Conservation (phyloP, 2,797 vertebrate species). For the Syngnathus rostellatus region DNA sequence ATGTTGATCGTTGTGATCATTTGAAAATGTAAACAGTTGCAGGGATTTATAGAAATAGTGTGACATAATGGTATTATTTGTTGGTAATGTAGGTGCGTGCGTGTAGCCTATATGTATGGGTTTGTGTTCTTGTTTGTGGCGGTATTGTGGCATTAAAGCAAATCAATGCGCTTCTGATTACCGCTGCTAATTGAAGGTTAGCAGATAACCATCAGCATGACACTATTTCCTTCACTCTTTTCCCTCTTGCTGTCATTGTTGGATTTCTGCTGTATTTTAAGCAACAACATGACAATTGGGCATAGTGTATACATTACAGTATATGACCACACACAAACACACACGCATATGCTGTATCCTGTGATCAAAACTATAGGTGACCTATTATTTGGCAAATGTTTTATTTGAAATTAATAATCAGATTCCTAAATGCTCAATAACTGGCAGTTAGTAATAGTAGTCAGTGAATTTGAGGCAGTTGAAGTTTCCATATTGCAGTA, state of each 20-base stretch:
- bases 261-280: slow-evolving; percentile 30
- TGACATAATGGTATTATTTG: too few species aligned
- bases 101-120: neutral
- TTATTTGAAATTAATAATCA: too few species aligned
- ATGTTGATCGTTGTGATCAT: too few species aligned
- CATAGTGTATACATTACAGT: neutral
- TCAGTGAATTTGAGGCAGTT: neutral
- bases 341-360: neutral
- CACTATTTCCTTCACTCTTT: slow-evolving; percentile 7
- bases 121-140: slow-evolving; percentile 28
- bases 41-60: too few species aligned
- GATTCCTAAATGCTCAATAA: neutral
- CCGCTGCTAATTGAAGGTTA: slow-evolving; percentile 76
- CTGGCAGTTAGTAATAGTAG: neutral
- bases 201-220: slow-evolving; percentile 61
- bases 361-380: too few species aligned
- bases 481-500: neutral
- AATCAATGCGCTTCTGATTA: slow-evolving; percentile 71
- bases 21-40: too few species aligned
- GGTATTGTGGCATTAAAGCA: slow-evolving; percentile 66
- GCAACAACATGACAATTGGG: neutral
- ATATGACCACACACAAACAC: neutral
- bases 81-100: neutral
- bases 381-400: too few species aligned
- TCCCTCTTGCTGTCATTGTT: slow-evolving; percentile 37